Evolutionary conservation across 2,888 invertebrate species (phyloP).

Genomic region (Himalopsyche kuldschensis): DNA sequence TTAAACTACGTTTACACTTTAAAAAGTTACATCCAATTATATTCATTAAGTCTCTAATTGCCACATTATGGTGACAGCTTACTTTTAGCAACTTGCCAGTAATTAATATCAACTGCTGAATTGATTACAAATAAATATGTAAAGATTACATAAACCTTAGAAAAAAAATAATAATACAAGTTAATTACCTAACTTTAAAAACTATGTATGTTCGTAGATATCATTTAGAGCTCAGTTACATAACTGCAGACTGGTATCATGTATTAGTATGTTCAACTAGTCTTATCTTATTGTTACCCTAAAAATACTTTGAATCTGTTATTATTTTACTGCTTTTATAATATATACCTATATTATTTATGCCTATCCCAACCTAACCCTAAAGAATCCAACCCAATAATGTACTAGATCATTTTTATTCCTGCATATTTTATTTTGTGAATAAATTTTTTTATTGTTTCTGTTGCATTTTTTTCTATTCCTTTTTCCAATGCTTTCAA

Average conservation of each 20-base stretch:
- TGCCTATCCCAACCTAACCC: neutral
- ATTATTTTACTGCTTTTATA: neutral
- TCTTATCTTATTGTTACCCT: neutral
- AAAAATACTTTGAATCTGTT: neutral
- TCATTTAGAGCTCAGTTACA: too few species aligned
- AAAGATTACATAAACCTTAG: too few species aligned
- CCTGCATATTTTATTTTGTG: constrained; percentile 3
- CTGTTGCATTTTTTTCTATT: neutral
- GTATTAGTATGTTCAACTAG: neutral
- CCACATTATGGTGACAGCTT: too few species aligned
- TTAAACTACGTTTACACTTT: too few species aligned
- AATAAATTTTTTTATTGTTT: neutral
- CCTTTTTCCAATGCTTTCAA: neutral
- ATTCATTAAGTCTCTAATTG: too few species aligned
- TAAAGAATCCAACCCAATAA: neutral
- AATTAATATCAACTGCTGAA: too few species aligned
- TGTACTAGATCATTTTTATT: neutral
- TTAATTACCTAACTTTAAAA: too few species aligned
- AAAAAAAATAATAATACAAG: too few species aligned
- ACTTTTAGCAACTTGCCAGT: too few species aligned
- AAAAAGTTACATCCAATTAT: too few species aligned
- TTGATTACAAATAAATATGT: too few species aligned
- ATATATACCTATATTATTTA: neutral
- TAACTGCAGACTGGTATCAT: neutral
- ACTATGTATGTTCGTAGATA: too few species aligned